Conservation (phyloP, 2,113 vertebrate genomes). For the Stictonetta naevosa region DNA sequence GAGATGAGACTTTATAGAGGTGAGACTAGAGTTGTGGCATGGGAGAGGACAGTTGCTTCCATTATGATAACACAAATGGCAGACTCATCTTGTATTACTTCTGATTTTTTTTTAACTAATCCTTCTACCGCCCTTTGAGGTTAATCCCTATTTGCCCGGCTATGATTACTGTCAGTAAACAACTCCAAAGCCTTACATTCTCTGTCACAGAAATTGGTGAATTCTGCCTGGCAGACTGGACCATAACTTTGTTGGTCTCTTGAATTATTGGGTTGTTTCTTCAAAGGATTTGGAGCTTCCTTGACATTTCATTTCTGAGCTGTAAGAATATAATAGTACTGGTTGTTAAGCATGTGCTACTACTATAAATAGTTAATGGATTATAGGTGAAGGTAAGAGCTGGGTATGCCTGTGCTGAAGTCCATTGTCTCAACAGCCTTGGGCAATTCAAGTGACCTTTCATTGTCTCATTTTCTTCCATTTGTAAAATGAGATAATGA, state of each 20-base stretch:
- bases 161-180: not conserved
- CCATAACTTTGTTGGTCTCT: not conserved
- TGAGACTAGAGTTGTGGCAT: not conserved
- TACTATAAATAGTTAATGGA: not conserved
- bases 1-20: not conserved
- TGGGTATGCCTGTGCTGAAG: not conserved
- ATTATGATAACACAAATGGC: not conserved
- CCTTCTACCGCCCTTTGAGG: not conserved
- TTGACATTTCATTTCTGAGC: not conserved
- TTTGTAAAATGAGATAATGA: not conserved
- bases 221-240: not conserved
- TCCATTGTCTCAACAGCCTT: not conserved
- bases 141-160: not conserved
- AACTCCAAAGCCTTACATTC: not conserved
- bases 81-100: not conserved
- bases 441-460: not conserved
- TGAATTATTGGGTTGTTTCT: not conserved
- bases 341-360: not conserved
- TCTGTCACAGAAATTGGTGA: not conserved
- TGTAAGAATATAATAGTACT: not conserved
- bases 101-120: not conserved
- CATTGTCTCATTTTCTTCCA: not conserved
- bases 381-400: slow-evolving; percentile 16
- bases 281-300: not conserved
- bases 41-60: not conserved